Percentiles rank a stretch among this genome's conserved stretches.
Evolutionary conservation across 2,113 vertebrate genomes (phyloP).

Genomic region (Cyprinodon tularosa): DNA sequence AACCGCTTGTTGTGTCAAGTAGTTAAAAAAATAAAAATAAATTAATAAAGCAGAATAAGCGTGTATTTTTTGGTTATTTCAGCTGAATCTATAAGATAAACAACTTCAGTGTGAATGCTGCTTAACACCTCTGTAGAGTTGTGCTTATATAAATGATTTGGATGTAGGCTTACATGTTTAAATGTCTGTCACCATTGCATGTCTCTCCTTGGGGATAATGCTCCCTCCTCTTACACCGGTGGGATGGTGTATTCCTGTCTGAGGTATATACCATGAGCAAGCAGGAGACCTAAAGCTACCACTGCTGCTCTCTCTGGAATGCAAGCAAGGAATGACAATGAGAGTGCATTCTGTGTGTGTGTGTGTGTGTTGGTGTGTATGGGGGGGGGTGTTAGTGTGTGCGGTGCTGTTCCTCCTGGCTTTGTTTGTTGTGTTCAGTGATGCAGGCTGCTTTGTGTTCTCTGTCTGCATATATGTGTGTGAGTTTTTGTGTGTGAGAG

Average conservation of each 20-base stretch:
- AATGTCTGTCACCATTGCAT: conserved; percentile 48
- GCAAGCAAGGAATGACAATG: conserved; percentile 75
- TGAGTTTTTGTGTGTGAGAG: conserved; percentile 51
- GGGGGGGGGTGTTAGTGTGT: conserved; percentile 39
- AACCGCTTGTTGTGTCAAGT: not conserved
- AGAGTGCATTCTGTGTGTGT: conserved; percentile 58
- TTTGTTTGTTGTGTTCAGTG: conserved; percentile 79
- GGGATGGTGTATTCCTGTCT: conserved; percentile 50
- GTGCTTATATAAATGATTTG: conserved; percentile 40
- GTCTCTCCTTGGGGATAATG: conserved; percentile 40
- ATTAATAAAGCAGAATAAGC: not conserved
- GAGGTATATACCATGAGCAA: conserved; percentile 64
- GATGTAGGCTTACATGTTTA: conserved; percentile 44
- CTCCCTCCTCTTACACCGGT: conserved; percentile 2
- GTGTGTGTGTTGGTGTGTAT: conserved; percentile 41
- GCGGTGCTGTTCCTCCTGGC: conserved; percentile 66
- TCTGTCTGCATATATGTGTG: conserved; percentile 47
- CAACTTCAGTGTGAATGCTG: not conserved
- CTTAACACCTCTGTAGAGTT: not conserved
- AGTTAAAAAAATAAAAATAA: not conserved
- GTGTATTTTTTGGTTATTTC: not conserved
- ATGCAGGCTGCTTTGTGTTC: conserved; percentile 76
- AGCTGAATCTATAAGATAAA: not conserved
- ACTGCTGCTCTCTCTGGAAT: conserved; percentile 65
- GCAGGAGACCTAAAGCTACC: conserved; percentile 65